These are phyloP conservation scores for Tinea semifulvella DNA, from an alignment of 2,888 invertebrate species.

Conservation along the genomic window DNA sequence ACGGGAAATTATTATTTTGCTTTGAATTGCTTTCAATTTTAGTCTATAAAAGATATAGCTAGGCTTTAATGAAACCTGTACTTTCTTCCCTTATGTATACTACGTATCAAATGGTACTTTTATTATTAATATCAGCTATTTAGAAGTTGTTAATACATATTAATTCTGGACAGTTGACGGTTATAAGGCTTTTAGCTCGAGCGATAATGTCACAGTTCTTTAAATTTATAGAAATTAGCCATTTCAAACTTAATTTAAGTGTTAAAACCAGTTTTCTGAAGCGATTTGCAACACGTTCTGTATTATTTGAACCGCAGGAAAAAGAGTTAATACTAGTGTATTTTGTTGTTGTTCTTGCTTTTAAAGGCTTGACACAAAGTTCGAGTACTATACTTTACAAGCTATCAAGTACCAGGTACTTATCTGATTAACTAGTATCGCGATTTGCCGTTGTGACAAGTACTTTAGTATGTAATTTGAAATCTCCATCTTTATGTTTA, in stretches of 20 bases:
- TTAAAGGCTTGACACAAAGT: slow-evolving; percentile 1
- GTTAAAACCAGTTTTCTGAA: no score
- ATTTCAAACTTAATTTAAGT: background rate
- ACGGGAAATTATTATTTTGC: background rate
- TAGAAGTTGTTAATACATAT: slow-evolving; percentile 44
- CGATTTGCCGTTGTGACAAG: background rate
- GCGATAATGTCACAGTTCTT: slow-evolving; percentile 1
- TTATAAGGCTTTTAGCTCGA: slow-evolving; percentile 8
- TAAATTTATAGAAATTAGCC: background rate
- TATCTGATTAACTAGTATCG: background rate
- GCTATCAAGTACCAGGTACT: background rate
- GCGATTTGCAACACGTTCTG: no score
- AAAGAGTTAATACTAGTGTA: slow-evolving; percentile 5
- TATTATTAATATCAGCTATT: slow-evolving; percentile 24
- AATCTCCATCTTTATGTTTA: no score
- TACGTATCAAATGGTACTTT: background rate
- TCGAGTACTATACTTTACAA: no score
- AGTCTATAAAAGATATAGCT: slow-evolving; percentile 2
- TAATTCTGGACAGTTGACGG: slow-evolving; percentile 26
- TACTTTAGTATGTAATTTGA: no score
- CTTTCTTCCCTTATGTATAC: background rate
- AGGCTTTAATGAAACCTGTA: background rate
- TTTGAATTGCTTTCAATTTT: slow-evolving; percentile 2
- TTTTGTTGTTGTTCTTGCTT: slow-evolving; percentile 5
- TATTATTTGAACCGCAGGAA: no score